Conservation (phyloP, 2,888 invertebrate genomes). For the Mimas tiliae region DNA sequence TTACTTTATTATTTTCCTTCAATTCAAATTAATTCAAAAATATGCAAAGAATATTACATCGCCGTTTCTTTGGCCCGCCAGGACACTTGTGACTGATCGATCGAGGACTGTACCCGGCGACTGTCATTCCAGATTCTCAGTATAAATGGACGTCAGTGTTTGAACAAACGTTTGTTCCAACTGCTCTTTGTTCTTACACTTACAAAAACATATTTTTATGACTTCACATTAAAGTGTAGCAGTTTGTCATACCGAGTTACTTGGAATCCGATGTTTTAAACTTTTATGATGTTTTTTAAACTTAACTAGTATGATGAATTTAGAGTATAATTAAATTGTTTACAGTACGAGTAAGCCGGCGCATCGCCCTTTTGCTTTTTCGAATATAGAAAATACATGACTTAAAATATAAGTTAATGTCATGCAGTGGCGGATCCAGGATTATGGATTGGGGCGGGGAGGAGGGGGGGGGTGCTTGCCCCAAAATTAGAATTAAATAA, state of each 20-base stretch:
- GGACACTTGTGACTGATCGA: conserved; percentile 18
- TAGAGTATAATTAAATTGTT: neutral
- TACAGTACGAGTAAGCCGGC: neutral
- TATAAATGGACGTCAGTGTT: conserved; percentile 17
- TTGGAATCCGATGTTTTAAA: neutral
- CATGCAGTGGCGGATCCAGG: too few species aligned
- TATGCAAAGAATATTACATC: neutral
- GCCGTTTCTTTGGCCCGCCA: neutral
- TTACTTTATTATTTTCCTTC: too few species aligned
- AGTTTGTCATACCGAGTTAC: conserved; percentile 1
- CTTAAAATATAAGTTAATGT: too few species aligned
- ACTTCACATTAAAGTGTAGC: conserved; percentile 32
- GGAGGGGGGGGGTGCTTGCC: too few species aligned
- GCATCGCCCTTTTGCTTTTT: too few species aligned
- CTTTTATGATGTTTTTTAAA: neutral
- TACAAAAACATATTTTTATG: conserved; percentile 18
- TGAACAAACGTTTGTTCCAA: conserved; percentile 28
- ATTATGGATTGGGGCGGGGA: too few species aligned
- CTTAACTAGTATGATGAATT: neutral
- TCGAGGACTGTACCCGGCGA: neutral
- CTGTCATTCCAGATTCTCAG: conserved; percentile 21
- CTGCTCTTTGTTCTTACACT: conserved; percentile 15
- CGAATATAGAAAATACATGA: too few species aligned
- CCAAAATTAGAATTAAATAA: too few species aligned
- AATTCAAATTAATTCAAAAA: too few species aligned